phyloP scores from a whole-genome alignment of 2,113 vertebrate genomes.

The Salvelinus namaycush region DNA sequence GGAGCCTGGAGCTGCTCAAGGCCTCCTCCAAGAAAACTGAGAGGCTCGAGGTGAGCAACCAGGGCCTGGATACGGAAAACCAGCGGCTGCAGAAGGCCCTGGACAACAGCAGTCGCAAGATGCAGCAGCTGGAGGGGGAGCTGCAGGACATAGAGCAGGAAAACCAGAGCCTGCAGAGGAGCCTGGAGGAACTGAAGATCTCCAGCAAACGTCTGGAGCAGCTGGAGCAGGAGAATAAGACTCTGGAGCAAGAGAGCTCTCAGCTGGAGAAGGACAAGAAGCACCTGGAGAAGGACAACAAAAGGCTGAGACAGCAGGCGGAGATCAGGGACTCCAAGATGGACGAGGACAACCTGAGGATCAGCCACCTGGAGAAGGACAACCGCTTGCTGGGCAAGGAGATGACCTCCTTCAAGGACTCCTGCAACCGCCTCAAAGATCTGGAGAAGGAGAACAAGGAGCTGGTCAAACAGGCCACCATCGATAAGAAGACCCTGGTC shows the following conservation, averaged over 20 bases:
- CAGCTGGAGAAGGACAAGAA: conserved; percentile 97
- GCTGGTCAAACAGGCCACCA: conserved; percentile 88
- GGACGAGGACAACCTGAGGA: conserved; percentile 89
- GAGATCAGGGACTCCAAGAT: conserved; percentile 93
- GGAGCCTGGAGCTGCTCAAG: conserved; percentile 90
- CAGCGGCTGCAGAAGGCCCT: conserved; percentile 94
- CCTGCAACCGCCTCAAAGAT: conserved; percentile 86
- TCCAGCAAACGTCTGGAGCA: conserved; percentile 95
- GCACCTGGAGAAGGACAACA: conserved; percentile 95
- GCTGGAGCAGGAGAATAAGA: conserved; percentile 90
- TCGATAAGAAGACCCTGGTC: conserved; percentile 94
- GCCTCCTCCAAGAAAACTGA: conserved; percentile 93
- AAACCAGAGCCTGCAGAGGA: conserved; percentile 91
- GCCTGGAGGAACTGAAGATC: conserved; percentile 94
- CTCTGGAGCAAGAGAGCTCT: conserved; percentile 90
- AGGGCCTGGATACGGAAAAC: conserved; percentile 95
- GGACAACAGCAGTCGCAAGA: conserved; percentile 96
- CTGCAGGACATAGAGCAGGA: conserved; percentile 91
- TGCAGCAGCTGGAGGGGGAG: conserved; percentile 92
- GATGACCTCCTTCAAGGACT: conserved; percentile 88
- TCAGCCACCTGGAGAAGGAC: conserved; percentile 89
- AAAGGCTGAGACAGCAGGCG: conserved; percentile 91
- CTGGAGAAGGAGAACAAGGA: conserved; percentile 95
- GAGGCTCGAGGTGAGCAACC: conserved; percentile 92
- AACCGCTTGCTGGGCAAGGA: conserved; percentile 91